phyloP scores from a whole-genome alignment of 2,113 vertebrate genomes.

The Amia ocellicauda region DNA sequence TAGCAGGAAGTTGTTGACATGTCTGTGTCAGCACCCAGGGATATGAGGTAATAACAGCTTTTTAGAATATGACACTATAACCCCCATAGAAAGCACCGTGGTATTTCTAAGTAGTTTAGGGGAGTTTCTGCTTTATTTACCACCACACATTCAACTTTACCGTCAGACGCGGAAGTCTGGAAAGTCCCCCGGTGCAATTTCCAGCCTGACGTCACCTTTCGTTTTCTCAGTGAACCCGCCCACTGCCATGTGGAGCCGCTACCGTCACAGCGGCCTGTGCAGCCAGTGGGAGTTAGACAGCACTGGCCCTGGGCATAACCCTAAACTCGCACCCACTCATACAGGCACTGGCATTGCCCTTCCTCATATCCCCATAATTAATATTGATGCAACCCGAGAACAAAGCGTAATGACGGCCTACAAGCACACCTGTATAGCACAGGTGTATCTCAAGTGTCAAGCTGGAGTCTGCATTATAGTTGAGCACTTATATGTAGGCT shows the following conservation, averaged over 20 bases:
- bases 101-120: background rate
- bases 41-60: background rate
- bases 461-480: no score
- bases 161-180: background rate
- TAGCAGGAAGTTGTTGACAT: no score
- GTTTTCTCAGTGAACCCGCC: background rate
- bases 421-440: no score
- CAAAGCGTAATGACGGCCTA: no score
- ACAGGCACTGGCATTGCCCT: background rate
- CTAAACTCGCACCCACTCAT: no score
- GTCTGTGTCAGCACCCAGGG: no score
- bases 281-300: background rate
- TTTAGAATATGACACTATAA: background rate
- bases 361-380: background rate
- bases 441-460: no score
- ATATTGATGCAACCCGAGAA: no score
- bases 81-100: background rate
- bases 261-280: background rate
- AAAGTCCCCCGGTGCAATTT: conserved; percentile 21
- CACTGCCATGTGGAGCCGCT: no score
- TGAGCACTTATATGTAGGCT: no score
- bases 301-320: no score
- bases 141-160: background rate
- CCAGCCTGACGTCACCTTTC: conserved; percentile 16
- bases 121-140: background rate